Evolutionary conservation across 2,888 invertebrate genomes (phyloP), one percentile per base, ranked within the genome.

Genomic region (Monopis laevigella): DNA sequence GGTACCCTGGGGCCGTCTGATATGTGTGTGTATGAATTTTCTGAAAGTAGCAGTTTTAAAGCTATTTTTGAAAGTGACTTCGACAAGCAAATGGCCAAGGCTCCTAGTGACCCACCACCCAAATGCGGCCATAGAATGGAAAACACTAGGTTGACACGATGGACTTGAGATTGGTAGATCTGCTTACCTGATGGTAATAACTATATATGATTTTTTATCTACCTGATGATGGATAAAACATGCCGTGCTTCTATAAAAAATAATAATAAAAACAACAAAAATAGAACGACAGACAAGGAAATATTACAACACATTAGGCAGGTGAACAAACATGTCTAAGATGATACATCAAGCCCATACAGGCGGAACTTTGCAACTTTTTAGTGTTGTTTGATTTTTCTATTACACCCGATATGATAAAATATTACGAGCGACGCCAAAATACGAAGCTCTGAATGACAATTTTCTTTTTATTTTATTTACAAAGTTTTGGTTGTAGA

Each of bases 331-430:
- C 32, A 17, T 2, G 4, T 3, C 32, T 14, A 14, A 7, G 16
- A 10, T 8, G 17, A 16, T n/a, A 17, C 3, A 30, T 10, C 16
- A 32, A 32, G 21, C n/a, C 21, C 13, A 18, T 36, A 12, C n/a
- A 11, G 19, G n/a, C 14, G n/a, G n/a, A n/a, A n/a, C n/a, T n/a
- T n/a, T 4, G n/a, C 36, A 36, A 36, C 36, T 77, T 70, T 75
- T 78, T 77, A 77, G 65, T 66, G 59, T 64, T 65, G 47, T 53
- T 56, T 59, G 62, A 62, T 66, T 67, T 71, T 68, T 66, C 62
- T 62, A 73, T 71, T 77, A 70, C 74, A 77, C 77, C 72, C 21
- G 36, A 17, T 78, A 75, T 77, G 78, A 80, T 75, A 64, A 67
- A 73, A 75, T 77, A 71, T 75, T 63, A 71, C 58, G 66, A 65